phyloP scores from a whole-genome alignment of 2,888 invertebrate species.

The Drosophila melanosoma region DNA sequence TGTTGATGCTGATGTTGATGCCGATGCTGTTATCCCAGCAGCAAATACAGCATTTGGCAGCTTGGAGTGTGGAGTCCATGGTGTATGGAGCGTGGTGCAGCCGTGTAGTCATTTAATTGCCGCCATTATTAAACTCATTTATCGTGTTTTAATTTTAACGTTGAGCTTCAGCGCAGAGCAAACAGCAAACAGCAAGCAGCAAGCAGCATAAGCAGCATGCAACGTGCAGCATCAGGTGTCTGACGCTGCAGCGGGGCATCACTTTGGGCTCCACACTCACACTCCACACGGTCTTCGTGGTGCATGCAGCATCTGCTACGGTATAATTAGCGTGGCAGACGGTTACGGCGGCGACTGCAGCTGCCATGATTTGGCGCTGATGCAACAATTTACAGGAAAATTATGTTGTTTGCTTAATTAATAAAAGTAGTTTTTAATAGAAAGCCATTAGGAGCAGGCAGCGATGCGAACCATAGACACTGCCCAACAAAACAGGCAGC shows the following conservation, averaged over 20 bases:
- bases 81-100: conserved; percentile 46
- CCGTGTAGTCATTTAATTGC: conserved; percentile 77
- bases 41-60: conserved; percentile 3
- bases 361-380: conserved; percentile 77
- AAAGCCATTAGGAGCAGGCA: conserved; percentile 57
- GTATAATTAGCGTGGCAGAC: conserved; percentile 69
- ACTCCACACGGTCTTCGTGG: neutral
- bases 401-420: conserved; percentile 81
- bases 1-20: conserved; percentile 19
- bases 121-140: conserved; percentile 82
- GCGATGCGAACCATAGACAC: conserved; percentile 52
- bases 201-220: conserved; percentile 18
- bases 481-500: conserved; percentile 52
- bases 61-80: conserved; percentile 30
- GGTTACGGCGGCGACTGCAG: conserved; percentile 57
- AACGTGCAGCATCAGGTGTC: conserved; percentile 48
- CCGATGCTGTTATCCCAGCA: conserved; percentile 31
- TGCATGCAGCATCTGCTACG: conserved; percentile 49
- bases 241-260: conserved; percentile 39
- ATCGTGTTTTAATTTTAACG: conserved; percentile 79
- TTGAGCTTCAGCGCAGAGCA: conserved; percentile 56
- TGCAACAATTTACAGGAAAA: conserved; percentile 76
- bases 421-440: conserved; percentile 81
- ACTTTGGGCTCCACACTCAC: conserved; percentile 28
- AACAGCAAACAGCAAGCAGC: conserved; percentile 14